phyloP scores from a whole-genome alignment of 1,140 invertebrate species.

The Platyscapa corneri region DNA sequence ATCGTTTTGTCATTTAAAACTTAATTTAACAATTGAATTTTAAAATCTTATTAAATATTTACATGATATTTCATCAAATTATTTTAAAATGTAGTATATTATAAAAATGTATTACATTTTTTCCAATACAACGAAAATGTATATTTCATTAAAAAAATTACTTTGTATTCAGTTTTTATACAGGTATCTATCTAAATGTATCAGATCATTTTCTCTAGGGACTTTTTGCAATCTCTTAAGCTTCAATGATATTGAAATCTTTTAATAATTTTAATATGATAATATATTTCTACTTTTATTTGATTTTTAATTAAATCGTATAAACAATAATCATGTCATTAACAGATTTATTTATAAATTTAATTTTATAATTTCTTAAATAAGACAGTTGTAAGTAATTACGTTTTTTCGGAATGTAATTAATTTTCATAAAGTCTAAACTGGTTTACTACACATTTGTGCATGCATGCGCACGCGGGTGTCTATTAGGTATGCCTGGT shows the following conservation, averaged over 20 bases:
- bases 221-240: background rate
- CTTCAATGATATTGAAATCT: background rate
- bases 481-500: too few relatives aligned
- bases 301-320: background rate
- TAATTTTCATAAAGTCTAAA: too few relatives aligned
- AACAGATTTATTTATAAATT: too few relatives aligned
- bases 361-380: too few relatives aligned
- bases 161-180: background rate
- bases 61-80: background rate
- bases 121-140: background rate
- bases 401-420: too few relatives aligned
- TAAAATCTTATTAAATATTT: background rate
- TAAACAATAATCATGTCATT: too few relatives aligned
- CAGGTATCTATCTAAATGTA: background rate
- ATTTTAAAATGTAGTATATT: background rate
- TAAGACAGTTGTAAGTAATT: too few relatives aligned
- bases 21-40: background rate
- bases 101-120: background rate
- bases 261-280: background rate
- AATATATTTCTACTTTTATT: background rate
- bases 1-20: background rate
- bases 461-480: too few relatives aligned
- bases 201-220: conserved; percentile 10
- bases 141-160: conserved; percentile 23
- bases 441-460: too few relatives aligned